phyloP scores from a whole-genome alignment of 2,113 vertebrate genomes.

The Boleophthalmus pectinirostris region DNA sequence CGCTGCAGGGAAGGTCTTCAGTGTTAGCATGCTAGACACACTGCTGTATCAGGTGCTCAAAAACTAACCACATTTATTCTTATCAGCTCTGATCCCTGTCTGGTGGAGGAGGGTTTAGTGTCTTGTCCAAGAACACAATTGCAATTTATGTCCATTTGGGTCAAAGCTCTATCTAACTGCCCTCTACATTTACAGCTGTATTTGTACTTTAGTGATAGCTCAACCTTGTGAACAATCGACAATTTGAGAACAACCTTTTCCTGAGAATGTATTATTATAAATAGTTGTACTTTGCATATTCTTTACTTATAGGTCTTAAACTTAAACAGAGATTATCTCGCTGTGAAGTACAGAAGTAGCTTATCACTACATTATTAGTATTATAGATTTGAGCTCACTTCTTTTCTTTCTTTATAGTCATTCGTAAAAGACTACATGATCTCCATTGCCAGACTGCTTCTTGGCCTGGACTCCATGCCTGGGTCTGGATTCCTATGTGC shows the following conservation, averaged over 20 bases:
- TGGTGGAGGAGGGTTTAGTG: background rate
- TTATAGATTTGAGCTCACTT: background rate
- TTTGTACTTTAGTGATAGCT: no score
- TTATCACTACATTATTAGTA: no score
- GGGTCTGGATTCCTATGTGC: constrained; percentile 84
- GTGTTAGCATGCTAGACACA: constrained; percentile 86
- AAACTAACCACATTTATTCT: background rate
- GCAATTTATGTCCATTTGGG: background rate
- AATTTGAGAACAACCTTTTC: no score
- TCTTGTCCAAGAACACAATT: background rate
- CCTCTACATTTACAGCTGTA: no score
- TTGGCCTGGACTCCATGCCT: constrained; percentile 83
- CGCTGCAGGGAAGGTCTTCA: constrained; percentile 85
- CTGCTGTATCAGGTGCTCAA: constrained; percentile 82
- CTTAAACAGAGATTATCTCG: no score
- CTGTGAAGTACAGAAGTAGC: no score
- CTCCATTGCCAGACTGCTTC: constrained; percentile 82
- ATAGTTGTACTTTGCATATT: no score
- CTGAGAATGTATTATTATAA: no score
- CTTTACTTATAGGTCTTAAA: no score
- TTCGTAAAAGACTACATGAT: constrained; percentile 89
- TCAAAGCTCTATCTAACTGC: background rate
- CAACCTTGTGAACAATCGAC: no score
- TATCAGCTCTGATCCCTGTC: background rate
- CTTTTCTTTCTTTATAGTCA: constrained; percentile 62